phyloP scores from a whole-genome alignment of 2,888 invertebrate genomes.

The Drosophila kokeensis region DNA sequence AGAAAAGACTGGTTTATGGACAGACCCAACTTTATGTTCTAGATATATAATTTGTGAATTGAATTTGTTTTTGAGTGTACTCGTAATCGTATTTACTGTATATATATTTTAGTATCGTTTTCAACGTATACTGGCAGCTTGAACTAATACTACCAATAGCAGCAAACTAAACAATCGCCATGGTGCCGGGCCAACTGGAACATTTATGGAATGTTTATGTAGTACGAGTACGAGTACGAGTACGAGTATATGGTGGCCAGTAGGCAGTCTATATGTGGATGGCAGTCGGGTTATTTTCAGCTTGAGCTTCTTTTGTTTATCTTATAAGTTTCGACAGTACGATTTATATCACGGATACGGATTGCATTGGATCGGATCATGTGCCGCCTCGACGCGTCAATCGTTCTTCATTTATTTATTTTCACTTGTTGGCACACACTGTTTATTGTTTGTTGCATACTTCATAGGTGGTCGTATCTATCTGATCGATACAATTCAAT shows the following conservation, averaged over 20 bases:
- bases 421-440: constrained; percentile 60
- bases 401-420: constrained; percentile 59
- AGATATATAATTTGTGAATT: not conserved
- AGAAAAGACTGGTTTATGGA: not conserved
- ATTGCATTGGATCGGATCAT: constrained; percentile 26
- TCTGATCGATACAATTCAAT: constrained; percentile 51
- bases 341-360: constrained; percentile 66
- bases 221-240: constrained; percentile 29
- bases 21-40: not conserved
- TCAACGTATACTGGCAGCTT: constrained; percentile 34
- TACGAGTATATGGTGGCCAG: constrained; percentile 1
- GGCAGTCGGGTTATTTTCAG: constrained; percentile 53
- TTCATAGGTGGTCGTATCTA: constrained; percentile 68
- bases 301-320: constrained; percentile 60
- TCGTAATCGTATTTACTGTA: constrained; percentile 1
- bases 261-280: constrained; percentile 3
- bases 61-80: not conserved
- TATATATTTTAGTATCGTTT: constrained; percentile 12
- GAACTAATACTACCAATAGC: constrained; percentile 27
- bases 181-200: constrained; percentile 36
- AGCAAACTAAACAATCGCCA: constrained; percentile 45
- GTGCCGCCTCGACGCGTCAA: constrained; percentile 8
- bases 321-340: constrained; percentile 69
- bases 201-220: constrained; percentile 57
- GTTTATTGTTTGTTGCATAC: constrained; percentile 76